Percentiles rank a stretch among this genome's conserved stretches.
These are phyloP conservation scores for Agonopterix arenella DNA, from an alignment of 2,888 invertebrate genomes.

Conservation along the genomic window DNA sequence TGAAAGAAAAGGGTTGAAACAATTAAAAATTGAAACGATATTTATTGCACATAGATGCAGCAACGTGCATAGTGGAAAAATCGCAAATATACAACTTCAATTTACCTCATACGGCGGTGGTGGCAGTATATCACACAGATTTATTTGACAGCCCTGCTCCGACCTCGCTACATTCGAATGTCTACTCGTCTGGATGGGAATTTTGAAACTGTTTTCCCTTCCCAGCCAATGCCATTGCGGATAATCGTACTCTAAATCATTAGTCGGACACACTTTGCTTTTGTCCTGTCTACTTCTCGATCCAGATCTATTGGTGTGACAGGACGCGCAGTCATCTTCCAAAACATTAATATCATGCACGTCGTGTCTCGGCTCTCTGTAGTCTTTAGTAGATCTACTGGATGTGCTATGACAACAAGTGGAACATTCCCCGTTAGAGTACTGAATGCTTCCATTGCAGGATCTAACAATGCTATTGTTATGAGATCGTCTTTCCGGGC, in stretches of 20 bases:
- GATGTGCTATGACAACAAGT: slow-evolving; percentile 71
- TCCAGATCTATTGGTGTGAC: slow-evolving; percentile 68
- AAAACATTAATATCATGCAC: slow-evolving; percentile 60
- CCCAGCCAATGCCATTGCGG: slow-evolving; percentile 73
- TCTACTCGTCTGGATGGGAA: slow-evolving; percentile 66
- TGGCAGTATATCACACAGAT: slow-evolving; percentile 81
- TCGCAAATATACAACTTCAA: slow-evolving; percentile 46
- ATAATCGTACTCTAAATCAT: slow-evolving; percentile 72
- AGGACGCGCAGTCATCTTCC: slow-evolving; percentile 65
- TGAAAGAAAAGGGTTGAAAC: slow-evolving; percentile 30
- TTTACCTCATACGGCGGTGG: slow-evolving; percentile 79
- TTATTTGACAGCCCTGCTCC: slow-evolving; percentile 75
- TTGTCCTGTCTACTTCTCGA: slow-evolving; percentile 69
- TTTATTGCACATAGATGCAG: slow-evolving; percentile 22
- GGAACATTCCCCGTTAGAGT: slow-evolving; percentile 69
- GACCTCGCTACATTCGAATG: slow-evolving; percentile 68
- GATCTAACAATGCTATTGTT: slow-evolving; percentile 72
- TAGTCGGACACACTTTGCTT: slow-evolving; percentile 68
- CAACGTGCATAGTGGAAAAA: slow-evolving; percentile 23
- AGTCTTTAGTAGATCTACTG: slow-evolving; percentile 68
- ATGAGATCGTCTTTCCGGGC: slow-evolving; percentile 66
- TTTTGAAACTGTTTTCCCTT: slow-evolving; percentile 73
- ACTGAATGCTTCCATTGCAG: slow-evolving; percentile 69
- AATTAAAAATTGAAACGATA: slow-evolving; percentile 19
- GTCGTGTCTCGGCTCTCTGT: slow-evolving; percentile 62